phyloP scores from a whole-genome alignment of 2,888 invertebrate genomes.

The Drosophila recens region DNA sequence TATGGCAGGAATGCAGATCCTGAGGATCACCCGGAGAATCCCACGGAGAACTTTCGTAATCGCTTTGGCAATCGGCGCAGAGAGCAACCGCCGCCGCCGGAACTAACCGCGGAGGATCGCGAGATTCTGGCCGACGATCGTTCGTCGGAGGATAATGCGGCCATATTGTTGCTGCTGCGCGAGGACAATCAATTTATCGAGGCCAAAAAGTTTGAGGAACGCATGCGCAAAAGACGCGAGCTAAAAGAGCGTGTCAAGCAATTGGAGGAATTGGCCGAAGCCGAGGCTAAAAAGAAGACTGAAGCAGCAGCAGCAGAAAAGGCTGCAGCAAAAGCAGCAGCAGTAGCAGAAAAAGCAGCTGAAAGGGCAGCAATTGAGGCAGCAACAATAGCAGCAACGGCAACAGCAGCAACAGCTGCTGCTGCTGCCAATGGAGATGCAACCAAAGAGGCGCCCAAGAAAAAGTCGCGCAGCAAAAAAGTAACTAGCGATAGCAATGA shows the following conservation, averaged over 20 bases:
- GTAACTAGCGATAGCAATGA: constrained; percentile 76
- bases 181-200: constrained; percentile 85
- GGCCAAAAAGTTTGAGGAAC: constrained; percentile 87
- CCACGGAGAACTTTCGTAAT: constrained; percentile 64
- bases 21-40: constrained; percentile 30
- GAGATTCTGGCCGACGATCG: constrained; percentile 85
- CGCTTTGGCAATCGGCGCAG: constrained; percentile 79
- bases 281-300: constrained; percentile 50
- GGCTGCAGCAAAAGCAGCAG: constrained; percentile 67
- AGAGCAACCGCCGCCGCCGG: constrained; percentile 55
- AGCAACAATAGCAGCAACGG: constrained; percentile 76
- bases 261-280: constrained; percentile 87
- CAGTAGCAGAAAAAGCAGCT: constrained; percentile 72
- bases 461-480: constrained; percentile 79
- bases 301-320: constrained; percentile 84
- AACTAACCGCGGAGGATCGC: constrained; percentile 81
- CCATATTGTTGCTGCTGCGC: constrained; percentile 85
- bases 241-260: constrained; percentile 94
- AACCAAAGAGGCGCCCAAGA: constrained; percentile 57
- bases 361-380: constrained; percentile 40
- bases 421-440: constrained; percentile 24
- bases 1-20: constrained; percentile 75
- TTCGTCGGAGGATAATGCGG: constrained; percentile 86
- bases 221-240: constrained; percentile 92
- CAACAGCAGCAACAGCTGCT: constrained; percentile 24